These are phyloP conservation scores for Xiphophorus maculatus DNA, from an alignment of 2,113 vertebrate genomes.

Conservation along the genomic window DNA sequence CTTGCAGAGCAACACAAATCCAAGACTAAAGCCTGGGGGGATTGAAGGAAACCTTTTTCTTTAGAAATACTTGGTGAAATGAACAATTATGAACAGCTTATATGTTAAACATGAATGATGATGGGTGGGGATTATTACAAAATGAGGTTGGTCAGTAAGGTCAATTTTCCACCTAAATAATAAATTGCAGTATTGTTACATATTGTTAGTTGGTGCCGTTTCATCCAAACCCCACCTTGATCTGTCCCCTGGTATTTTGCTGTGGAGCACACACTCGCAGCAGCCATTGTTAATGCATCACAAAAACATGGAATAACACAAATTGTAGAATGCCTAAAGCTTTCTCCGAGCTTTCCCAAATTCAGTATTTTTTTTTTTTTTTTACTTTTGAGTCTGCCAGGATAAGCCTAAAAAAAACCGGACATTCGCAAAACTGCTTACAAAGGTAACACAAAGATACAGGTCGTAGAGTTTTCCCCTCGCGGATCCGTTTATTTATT, in stretches of 20 bases:
- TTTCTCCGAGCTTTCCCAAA: conserved; percentile 95
- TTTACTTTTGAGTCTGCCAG: conserved; percentile 90
- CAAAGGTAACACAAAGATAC: conserved; percentile 93
- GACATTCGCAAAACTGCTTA: conserved; percentile 74
- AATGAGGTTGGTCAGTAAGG: conserved; percentile 15
- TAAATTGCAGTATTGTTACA: conserved; percentile 38
- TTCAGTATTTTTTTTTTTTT: conserved; percentile 26
- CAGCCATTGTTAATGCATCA: conserved; percentile 89
- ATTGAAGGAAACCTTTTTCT: conserved; percentile 56
- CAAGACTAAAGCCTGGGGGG: conserved; percentile 54
- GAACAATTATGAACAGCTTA: conserved; percentile 42
- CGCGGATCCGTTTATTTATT: conserved; percentile 62
- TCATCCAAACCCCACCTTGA: conserved; percentile 92
- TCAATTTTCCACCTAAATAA: conserved; percentile 3
- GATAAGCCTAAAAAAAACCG: conserved; percentile 84
- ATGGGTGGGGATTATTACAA: conserved; percentile 37
- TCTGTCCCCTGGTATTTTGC: conserved; percentile 90
- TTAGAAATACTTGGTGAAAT: conserved; percentile 46
- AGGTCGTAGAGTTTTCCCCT: conserved; percentile 87
- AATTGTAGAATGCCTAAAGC: conserved; percentile 84
- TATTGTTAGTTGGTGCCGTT: conserved; percentile 66
- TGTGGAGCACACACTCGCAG: conserved; percentile 97
- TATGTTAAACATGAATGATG: conserved; percentile 37
- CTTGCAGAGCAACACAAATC: conserved; percentile 63
- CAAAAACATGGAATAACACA: conserved; percentile 85